phyloP scores from a whole-genome alignment of 2,113 vertebrate species.

The Corynorhinus townsendii region DNA sequence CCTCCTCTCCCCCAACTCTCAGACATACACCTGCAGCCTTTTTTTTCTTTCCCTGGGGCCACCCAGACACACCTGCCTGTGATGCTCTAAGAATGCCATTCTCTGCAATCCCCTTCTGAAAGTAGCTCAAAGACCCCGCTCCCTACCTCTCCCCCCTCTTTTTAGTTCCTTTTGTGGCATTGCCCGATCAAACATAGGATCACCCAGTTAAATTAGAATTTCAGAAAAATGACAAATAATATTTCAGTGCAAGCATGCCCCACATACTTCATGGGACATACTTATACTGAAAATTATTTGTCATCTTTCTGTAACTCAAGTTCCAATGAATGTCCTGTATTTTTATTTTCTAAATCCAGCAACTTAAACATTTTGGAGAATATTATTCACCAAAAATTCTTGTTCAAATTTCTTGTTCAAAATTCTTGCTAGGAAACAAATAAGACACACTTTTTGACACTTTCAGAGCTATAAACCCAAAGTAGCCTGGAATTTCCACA shows the following conservation, averaged over 20 bases:
- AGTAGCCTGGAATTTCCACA: background rate
- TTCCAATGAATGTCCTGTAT: background rate
- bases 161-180: background rate
- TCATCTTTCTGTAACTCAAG: background rate
- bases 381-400: background rate
- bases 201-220: background rate
- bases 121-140: background rate
- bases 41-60: background rate
- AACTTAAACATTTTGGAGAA: background rate
- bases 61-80: background rate
- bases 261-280: background rate
- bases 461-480: background rate
- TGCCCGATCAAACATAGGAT: background rate
- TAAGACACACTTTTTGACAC: background rate
- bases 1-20: background rate
- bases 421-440: background rate
- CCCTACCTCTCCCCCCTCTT: accelerated
- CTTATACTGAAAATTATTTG: background rate
- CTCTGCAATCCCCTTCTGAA: background rate
- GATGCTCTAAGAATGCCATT: background rate
- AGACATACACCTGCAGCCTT: conserved; percentile 14
- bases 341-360: conserved; percentile 18
- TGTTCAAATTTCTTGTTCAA: background rate
- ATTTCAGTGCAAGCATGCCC: background rate
- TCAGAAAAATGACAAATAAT: background rate